Base-by-base conservation (phyloP, 1,140 invertebrate genomes). In the Orussus abietinus region DNA sequence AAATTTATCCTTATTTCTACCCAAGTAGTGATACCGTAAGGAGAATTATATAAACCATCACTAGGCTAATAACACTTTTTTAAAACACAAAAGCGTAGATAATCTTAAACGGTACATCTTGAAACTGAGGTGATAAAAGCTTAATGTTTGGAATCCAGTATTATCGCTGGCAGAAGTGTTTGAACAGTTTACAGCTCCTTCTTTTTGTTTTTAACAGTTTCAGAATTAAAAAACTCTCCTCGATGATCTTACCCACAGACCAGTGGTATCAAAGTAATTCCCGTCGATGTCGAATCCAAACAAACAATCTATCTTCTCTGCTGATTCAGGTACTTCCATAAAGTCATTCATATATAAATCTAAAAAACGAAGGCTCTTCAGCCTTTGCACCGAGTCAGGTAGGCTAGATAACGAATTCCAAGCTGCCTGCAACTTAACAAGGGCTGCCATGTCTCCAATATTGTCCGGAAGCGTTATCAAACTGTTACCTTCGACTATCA, bases 281-380 rank as follows among this genome's bases (percentile, higher is more conserved):
- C 42, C 12, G 11, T 66, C 59, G 3, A 66, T 15, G 37, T 68
- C 65, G 4, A 68, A 4, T 17, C 41, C 51, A 31, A 42, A 2
- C 9, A 68, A 46, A 9, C 15, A 42, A 1, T 40, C 3, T n/a
- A 59, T 26, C 1, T 21, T 12, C 1, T 7, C 6, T 9, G 61
- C 3, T n/a, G 13, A 5, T n/a, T 39, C 12, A 3, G 62, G 50
- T 1, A 53, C 0, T 3, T 39, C 33, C 4, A 10, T 7, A 17
- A 68, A 53, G 5, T 45, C 25, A 39, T 68, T 68, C 12, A 57
- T 17, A n/a, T 60, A 66, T 1, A 68, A 37, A 45, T 69, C 66
- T 1, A 69, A 11, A 10, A 54, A 33, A 12, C 30, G 29, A 5
- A 66, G 32, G 5, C 48, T 45, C 10, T 37, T 34, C 5, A 69